phyloP scores from a whole-genome alignment of 2,797 vertebrate genomes.

The Clamator glandarius region DNA sequence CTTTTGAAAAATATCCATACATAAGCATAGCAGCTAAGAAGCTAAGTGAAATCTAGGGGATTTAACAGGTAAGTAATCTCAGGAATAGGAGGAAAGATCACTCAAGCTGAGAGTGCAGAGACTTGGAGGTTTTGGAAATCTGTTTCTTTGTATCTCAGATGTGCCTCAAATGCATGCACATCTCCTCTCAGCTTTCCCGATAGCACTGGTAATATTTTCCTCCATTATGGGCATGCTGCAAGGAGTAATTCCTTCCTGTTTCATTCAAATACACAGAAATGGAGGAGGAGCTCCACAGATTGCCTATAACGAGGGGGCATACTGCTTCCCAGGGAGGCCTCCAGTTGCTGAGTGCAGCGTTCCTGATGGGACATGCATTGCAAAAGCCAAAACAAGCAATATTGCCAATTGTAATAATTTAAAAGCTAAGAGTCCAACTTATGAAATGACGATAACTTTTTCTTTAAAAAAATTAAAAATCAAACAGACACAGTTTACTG shows the following conservation, averaged over 20 bases:
- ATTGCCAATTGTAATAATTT: neutral
- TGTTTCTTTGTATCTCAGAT: neutral
- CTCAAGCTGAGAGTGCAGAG: conserved; percentile 4
- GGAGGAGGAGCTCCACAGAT: neutral
- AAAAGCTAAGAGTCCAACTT: neutral
- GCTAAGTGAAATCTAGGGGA: neutral
- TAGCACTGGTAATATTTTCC: neutral
- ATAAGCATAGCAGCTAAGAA: neutral
- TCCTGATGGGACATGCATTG: neutral
- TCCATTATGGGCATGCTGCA: neutral
- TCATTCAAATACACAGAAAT: neutral
- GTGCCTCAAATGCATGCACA: neutral
- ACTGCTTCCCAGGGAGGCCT: neutral
- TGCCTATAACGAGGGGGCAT: neutral
- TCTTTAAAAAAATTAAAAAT: neutral
- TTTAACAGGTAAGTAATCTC: neutral
- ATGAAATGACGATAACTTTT: neutral
- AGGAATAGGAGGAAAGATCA: neutral
- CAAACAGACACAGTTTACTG: neutral
- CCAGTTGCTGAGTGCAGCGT: neutral
- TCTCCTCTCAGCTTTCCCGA: neutral
- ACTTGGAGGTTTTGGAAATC: neutral
- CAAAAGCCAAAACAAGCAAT: neutral
- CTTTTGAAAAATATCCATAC: neutral
- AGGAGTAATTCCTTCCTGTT: neutral